Base-by-base conservation (phyloP, 2,888 invertebrate genomes). In the Empis livida region DNA sequence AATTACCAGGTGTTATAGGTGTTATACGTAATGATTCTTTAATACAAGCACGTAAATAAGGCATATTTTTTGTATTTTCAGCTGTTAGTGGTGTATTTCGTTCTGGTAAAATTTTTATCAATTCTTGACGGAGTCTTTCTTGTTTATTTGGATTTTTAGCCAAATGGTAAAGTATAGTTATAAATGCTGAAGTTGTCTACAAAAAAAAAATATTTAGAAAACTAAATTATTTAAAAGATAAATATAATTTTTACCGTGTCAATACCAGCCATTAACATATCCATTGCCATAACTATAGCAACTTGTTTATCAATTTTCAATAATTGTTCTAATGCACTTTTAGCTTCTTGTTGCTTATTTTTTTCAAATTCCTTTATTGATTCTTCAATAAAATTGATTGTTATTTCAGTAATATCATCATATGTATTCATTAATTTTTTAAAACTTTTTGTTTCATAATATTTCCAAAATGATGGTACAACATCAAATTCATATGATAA, bases 251-350 rank as follows among this genome's bases (percentile, higher is more conserved):
- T 68, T 67, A 88, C 84, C 53, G 84, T 84, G 60, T 85, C 84
- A 32, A 84, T 76, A 51, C 84, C 84, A 42, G 80, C 82, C 51
- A 77, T 69, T 11, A 84, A 56, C 81, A 84, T 80, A 61, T 85
- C 84, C 56, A 79, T 74, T 1, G 77, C 78, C 80, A 82, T 84
- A 51, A 78, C 73, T 32, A 76, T 59, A 1, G 83, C 84, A 13
- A 80, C 74, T 60, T 72, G 73, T 46, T 75, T 73, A 56, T 82
- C 78, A 8, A 78, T 72, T 13, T 70, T 72, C 43, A 81, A 61
- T 23, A 84, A 61, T 57, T 77, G 77, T 61, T 83, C 78, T 47
- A 84, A 65, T 14, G 84, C 73, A 57, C 82, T 81, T 50, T 57
- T 55, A 1, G 50, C 52, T 10, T 42, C 46, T 3, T 43, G 3